A percentile compares a stretch with the other conserved stretches of the same genome.
phyloP scores from a whole-genome alignment of 53 echinoderm and acorn worm genomes.

The Holothuria scabra region DNA sequence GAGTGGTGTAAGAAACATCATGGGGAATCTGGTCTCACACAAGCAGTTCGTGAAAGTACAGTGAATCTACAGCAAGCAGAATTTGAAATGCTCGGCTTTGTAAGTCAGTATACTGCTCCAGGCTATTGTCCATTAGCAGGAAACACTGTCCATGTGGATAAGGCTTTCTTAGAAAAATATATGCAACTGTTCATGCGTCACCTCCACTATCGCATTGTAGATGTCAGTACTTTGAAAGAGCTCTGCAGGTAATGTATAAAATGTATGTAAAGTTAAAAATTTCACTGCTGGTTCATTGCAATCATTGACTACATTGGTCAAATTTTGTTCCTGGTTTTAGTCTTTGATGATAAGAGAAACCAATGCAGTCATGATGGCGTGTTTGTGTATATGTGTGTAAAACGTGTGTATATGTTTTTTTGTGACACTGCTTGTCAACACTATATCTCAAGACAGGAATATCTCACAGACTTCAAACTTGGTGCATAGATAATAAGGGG shows the following conservation, averaged over 20 bases:
- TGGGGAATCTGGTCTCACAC: slow-evolving; percentile 76
- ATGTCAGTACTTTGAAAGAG: slow-evolving; percentile 95
- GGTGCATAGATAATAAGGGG: too few relatives aligned
- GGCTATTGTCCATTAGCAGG: slow-evolving; percentile 79
- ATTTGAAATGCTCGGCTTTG: slow-evolving; percentile 90
- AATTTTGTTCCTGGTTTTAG: too few relatives aligned
- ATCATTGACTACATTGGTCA: too few relatives aligned
- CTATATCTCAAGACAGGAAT: too few relatives aligned
- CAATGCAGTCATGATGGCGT: too few relatives aligned
- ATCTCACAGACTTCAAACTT: too few relatives aligned
- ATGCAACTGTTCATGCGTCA: slow-evolving; percentile 91
- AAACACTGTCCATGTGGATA: slow-evolving; percentile 85
- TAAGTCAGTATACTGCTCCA: slow-evolving; percentile 82
- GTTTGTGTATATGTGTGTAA: too few relatives aligned
- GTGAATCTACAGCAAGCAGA: slow-evolving; percentile 83
- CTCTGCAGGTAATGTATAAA: slow-evolving; percentile 79
- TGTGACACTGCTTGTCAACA: too few relatives aligned
- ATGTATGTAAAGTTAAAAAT: too few relatives aligned
- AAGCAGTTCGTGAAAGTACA: slow-evolving; percentile 81
- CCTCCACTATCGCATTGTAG: slow-evolving; percentile 91
- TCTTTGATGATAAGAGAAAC: too few relatives aligned
- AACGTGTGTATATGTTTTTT: too few relatives aligned
- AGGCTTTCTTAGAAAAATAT: slow-evolving; percentile 85
- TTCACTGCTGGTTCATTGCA: too few relatives aligned
- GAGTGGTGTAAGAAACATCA: slow-evolving; percentile 94